Base-by-base conservation (phyloP, 2,113 vertebrate genomes). In the Sarotherodon lohbergeri region DNA sequence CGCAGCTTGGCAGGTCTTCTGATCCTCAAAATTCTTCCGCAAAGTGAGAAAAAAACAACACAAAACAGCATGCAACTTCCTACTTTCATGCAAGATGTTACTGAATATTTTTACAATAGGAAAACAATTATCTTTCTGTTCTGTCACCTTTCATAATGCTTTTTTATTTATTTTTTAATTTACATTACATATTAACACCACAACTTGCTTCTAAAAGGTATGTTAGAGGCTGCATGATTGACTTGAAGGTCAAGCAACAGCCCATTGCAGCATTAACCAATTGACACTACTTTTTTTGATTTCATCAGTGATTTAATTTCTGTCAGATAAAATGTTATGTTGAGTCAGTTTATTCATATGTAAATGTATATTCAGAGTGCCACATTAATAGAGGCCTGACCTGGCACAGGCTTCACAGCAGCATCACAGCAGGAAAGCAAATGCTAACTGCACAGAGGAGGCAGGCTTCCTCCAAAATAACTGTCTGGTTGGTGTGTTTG, bases 401-500 rank as follows among this genome's bases (percentile, higher is more conserved):
- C 56, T 57, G 85, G 82, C 48, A 16, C 39, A 11, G 82, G 52
- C 43, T 81, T 86, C 85, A 57, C 46, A 68, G 56, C 78, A 76
- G 46, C 5, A 11, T 24, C n/a, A 4, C 66, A 43, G 76, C 76
- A 76, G 71, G 86, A 81, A 57, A 63, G 85, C 73, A 87, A 89
- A 91, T 1, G 88, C 83, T 90, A 83, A 85, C 63, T 27, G 63
- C 80, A 80, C 19, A 82, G 86, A 76, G 46, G 83, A 90, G 55
- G 29, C 43, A 83, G 32, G 32, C 39, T 79, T 81, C 52, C 52
- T 82, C 56, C 43, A 83, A 48, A 88, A 87, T 55, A 12, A 87
- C 92, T 81, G 87, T 91, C 85, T 89, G 56, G 73, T 90, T 66
- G 87, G 78, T 50, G 17, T 80, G 88, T 86, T 85, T 80, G 57